phyloP scores from a whole-genome alignment of 2,113 vertebrate species.

The Antigone vipio region DNA sequence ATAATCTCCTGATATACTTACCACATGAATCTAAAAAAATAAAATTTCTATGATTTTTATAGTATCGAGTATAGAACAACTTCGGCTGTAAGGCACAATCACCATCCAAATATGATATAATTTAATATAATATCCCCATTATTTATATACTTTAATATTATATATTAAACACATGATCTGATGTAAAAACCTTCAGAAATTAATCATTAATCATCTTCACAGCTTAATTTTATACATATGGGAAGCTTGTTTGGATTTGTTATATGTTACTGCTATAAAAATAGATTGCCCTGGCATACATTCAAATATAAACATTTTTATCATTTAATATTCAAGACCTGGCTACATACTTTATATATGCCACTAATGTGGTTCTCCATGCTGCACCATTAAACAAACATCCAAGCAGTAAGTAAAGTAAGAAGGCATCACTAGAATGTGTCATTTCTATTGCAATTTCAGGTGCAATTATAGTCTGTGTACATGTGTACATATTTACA shows the following conservation, averaged over 20 bases:
- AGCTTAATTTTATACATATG: neutral
- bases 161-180: neutral
- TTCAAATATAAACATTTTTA: neutral
- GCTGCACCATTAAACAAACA: neutral
- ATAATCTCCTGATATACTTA: neutral
- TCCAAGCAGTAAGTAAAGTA: neutral
- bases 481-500: neutral
- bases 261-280: neutral
- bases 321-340: neutral
- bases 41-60: neutral
- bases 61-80: neutral
- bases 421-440: neutral
- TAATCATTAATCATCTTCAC: neutral
- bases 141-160: neutral
- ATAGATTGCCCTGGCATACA: neutral
- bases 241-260: neutral
- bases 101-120: neutral
- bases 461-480: neutral
- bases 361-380: neutral
- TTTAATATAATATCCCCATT: neutral
- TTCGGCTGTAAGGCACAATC: neutral
- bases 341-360: neutral
- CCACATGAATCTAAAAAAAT: neutral
- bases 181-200: neutral
- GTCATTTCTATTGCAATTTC: neutral